A percentile compares a stretch with the other conserved stretches of the same genome.
Conservation (phyloP, 1,140 invertebrate genomes). For the Dendrolimus punctatus region DNA sequence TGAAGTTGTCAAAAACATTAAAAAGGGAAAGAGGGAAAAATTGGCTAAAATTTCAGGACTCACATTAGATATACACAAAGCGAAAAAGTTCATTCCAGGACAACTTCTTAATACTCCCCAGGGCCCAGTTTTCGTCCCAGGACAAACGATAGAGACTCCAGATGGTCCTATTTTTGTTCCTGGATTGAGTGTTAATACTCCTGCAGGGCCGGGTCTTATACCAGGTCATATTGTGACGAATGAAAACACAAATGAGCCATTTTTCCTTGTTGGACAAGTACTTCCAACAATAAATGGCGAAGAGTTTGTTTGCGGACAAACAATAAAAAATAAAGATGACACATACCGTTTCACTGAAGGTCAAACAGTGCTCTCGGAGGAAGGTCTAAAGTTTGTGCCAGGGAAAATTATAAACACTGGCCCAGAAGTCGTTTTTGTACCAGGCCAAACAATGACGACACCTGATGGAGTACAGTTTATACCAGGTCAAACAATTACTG, state of each 20-base stretch:
- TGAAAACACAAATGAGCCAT: slow-evolving; percentile 72
- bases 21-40: slow-evolving; percentile 73
- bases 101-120: slow-evolving; percentile 80
- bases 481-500: slow-evolving; percentile 75
- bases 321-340: slow-evolving; percentile 75
- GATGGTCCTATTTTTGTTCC: slow-evolving; percentile 79
- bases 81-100: slow-evolving; percentile 78
- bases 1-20: slow-evolving; percentile 75
- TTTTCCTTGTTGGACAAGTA: slow-evolving; percentile 79
- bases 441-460: slow-evolving; percentile 80
- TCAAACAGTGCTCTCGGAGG: slow-evolving; percentile 76
- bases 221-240: slow-evolving; percentile 79
- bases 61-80: slow-evolving; percentile 76
- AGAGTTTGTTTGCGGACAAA: slow-evolving; percentile 79
- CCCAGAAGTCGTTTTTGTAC: slow-evolving; percentile 73
- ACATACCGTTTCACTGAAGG: slow-evolving; percentile 76
- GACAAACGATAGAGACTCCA: slow-evolving; percentile 81
- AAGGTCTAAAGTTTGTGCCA: slow-evolving; percentile 79
- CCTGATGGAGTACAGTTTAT: slow-evolving; percentile 75
- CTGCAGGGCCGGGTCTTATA: slow-evolving; percentile 77
- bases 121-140: slow-evolving; percentile 80
- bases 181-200: slow-evolving; percentile 80
- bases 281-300: slow-evolving; percentile 75
- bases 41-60: slow-evolving; percentile 76
- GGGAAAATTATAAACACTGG: slow-evolving; percentile 72